Evolutionary conservation across 2,113 vertebrate species (phyloP), one percentile per base, ranked within the genome.

Genomic region (Monopterus albus): DNA sequence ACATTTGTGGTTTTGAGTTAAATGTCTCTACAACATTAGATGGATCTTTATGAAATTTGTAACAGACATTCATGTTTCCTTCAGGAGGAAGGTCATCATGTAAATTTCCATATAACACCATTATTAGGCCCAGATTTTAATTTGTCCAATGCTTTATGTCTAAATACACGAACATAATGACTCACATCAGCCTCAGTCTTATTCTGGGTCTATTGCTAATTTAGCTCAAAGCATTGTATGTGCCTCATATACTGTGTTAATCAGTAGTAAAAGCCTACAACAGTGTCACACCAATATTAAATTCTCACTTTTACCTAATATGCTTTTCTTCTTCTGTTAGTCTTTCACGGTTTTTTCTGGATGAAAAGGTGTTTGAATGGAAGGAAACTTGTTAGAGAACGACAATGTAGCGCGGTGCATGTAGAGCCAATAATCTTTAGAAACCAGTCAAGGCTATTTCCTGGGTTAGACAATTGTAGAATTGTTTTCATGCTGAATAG

Each of bases 291-390:
- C 20, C 21, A 72, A 58, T 50, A 57, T 31, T 51, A 18, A 56
- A 49, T 57, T 43, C 64, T 8, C 29, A 6, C 29, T 6, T 6
- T 6, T 7, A 31, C 8, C 29, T 6, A 31, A 31, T 7, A 31
- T 7, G n/a, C n/a, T n/a, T 31, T 31, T 5, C 8, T 31, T 31
- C 29, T 6, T 31, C 29, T 31, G 10, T 33, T 0, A 38, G 39
- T 35, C 33, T 33, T 66, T 68, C 25, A 43, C 76, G 53, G n/a
- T n/a, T 76, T 53, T 78, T 29, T 64, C 36, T 31, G 31, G 72
- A 80, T 64, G 61, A 47, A 75, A 72, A 75, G 78, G 75, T 87
- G 46, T 52, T 52, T 85, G 67, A 86, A 87, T 88, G n/a, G 38
- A 56, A 70, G 85, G 85, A 87, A 88, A 58, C 81, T 58, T 57